Conservation (phyloP, 2,113 vertebrate species). For the Apeltes quadracus region DNA sequence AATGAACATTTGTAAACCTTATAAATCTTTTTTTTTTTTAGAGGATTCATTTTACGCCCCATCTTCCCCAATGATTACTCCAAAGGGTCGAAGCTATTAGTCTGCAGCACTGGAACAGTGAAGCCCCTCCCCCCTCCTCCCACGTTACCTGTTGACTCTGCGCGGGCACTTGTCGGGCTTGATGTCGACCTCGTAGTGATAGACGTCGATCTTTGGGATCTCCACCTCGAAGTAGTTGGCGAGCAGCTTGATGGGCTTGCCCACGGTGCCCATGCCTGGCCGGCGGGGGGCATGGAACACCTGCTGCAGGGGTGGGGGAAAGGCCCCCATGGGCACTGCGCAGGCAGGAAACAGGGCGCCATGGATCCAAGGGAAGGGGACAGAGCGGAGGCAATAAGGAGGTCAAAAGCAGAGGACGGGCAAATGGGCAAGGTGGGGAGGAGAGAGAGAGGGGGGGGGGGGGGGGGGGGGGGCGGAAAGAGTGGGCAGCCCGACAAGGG, state of each 20-base stretch:
- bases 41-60: background rate
- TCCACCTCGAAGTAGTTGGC: conserved; percentile 99
- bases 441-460: conserved; percentile 27
- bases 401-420: conserved; percentile 7
- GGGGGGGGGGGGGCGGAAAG: conserved; percentile 14
- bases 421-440: background rate
- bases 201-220: conserved; percentile 99
- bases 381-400: background rate
- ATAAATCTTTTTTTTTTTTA: too few species aligned
- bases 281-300: conserved; percentile 97
- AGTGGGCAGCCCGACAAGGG: too few species aligned
- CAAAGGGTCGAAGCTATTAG: background rate
- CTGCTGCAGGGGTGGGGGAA: conserved; percentile 97
- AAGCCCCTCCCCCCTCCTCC: background rate
- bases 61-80: background rate
- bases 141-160: conserved; percentile 94
- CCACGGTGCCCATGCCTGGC: conserved; percentile 97
- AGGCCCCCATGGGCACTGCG: conserved; percentile 89
- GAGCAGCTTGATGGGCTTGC: conserved; percentile 98
- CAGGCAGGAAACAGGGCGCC: background rate
- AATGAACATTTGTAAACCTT: too few species aligned
- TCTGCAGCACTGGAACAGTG: background rate
- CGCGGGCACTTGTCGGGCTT: conserved; percentile 99
- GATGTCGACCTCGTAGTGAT: conserved; percentile 99
- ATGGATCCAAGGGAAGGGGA: conserved; percentile 15